Base-by-base conservation (phyloP, 1,140 invertebrate genomes). In the Euura saliciscinereae region DNA sequence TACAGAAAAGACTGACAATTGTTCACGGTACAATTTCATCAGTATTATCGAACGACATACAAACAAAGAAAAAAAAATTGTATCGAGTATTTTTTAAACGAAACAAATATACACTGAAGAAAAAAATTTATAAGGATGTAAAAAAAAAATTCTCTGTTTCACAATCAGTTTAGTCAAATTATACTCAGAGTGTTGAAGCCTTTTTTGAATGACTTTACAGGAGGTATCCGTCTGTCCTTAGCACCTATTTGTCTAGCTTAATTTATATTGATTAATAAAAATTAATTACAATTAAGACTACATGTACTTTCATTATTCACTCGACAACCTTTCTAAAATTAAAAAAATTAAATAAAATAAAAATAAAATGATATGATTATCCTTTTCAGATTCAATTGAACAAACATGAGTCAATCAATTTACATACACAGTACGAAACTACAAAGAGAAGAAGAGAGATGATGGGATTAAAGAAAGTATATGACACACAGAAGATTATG, bases 201-300 rank as follows among this genome's bases (percentile, higher is more conserved):
- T 79, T 80, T 82, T 81, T 76, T 75, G 77, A 77, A 77, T 59
- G 8, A 59, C 13, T 59, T 79, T 80, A 83, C 77, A 82, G 82
- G 80, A 84, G 78, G 76, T 76, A 79, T 81, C 78, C 75, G 79
- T 77, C 76, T 80, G 77, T 85, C 79, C 78, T 82, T 84, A 82
- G 82, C 84, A 86, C 84, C 81, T 84, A 82, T 85, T 84, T 84
- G 81, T 86, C 82, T 84, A 85, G 81, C 77, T 82, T 84, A 85
- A 83, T 84, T 81, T 79, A 77, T 81, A 78, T 80, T 79, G 82
- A 83, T 81, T 80, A 83, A 84, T 11, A 59, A 83, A 83, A 82
- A 84, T 75, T 80, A 82, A 82, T 81, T 79, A 84, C 71, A 79
- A 59, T 70, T 45, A 74, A 71, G 70, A 10, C 28, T 28, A 28